These are phyloP conservation scores for Ennomos fuscantarius DNA, from an alignment of 2,888 invertebrate species.

Conservation along the genomic window DNA sequence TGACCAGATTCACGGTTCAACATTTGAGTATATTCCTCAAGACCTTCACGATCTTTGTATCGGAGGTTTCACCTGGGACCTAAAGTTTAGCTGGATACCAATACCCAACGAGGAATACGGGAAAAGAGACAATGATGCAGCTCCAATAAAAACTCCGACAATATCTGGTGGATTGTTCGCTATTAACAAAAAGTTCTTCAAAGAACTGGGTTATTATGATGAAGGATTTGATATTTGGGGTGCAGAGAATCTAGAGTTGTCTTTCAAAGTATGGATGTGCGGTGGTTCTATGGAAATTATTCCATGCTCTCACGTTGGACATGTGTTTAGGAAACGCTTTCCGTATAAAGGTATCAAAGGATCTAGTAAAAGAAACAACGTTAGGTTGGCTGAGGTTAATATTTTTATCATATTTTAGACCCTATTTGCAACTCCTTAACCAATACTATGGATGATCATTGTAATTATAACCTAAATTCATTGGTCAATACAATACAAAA, in stretches of 20 bases:
- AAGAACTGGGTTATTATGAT: conserved; percentile 96
- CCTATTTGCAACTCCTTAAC: too few relatives aligned
- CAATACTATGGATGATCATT: too few relatives aligned
- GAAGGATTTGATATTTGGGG: conserved; percentile 99
- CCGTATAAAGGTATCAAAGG: conserved; percentile 97
- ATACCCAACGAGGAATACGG: conserved; percentile 93
- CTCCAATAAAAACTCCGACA: conserved; percentile 96
- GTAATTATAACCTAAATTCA: too few relatives aligned
- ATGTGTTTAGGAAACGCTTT: conserved; percentile 97
- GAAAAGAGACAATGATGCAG: conserved; percentile 90
- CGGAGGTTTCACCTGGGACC: conserved; percentile 96
- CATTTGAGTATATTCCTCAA: conserved; percentile 93
- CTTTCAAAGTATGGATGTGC: conserved; percentile 99
- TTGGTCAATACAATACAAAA: too few relatives aligned
- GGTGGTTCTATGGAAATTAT: conserved; percentile 98
- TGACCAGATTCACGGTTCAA: conserved; percentile 95
- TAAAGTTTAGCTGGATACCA: conserved; percentile 97
- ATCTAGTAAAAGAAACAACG: conserved; percentile 94
- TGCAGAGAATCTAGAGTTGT: conserved; percentile 97
- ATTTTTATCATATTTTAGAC: too few relatives aligned
- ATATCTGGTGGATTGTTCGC: conserved; percentile 99
- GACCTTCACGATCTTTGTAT: conserved; percentile 91
- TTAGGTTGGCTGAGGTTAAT: conserved; percentile 93
- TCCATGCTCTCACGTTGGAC: conserved; percentile 99
- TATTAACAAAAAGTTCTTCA: conserved; percentile 95